phyloP scores from a whole-genome alignment of 2,888 invertebrate genomes.

The Chrysolina haemoptera region DNA sequence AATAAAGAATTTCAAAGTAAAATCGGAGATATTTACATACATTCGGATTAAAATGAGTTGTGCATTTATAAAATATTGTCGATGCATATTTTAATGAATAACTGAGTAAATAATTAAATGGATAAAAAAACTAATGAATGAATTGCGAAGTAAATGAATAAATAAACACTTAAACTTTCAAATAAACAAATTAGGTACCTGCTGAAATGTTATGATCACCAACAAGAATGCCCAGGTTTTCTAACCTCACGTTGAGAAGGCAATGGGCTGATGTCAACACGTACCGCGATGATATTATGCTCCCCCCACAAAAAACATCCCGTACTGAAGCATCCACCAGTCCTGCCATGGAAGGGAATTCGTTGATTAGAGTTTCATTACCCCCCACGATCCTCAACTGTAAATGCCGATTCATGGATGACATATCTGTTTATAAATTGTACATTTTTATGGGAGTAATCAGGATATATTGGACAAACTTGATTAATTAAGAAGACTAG shows the following conservation, averaged over 20 bases:
- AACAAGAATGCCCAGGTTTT: slow-evolving; percentile 66
- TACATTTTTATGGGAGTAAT: too few species aligned
- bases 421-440: not conserved
- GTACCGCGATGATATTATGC: slow-evolving; percentile 70
- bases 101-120: too few species aligned
- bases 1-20: too few species aligned
- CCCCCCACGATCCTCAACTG: slow-evolving; percentile 71
- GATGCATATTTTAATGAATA: too few species aligned
- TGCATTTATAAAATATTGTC: too few species aligned
- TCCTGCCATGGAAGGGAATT: slow-evolving; percentile 75
- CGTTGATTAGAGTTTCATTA: slow-evolving; percentile 71
- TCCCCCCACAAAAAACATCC: slow-evolving; percentile 71
- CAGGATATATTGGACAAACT: not conserved
- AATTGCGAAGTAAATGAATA: too few species aligned
- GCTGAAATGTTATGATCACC: slow-evolving; percentile 73
- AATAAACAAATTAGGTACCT: slow-evolving; percentile 56
- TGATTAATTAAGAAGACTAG: too few species aligned
- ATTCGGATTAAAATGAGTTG: too few species aligned
- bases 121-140: too few species aligned
- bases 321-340: slow-evolving; percentile 65
- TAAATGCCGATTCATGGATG: not conserved
- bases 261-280: slow-evolving; percentile 76
- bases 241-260: slow-evolving; percentile 56
- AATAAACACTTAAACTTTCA: not conserved
- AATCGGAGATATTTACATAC: too few species aligned